Percentiles rank a stretch among this genome's conserved stretches.
These are phyloP conservation scores for Halotydeus destructor DNA, from an alignment of 1,140 invertebrate species.

Conservation along the genomic window DNA sequence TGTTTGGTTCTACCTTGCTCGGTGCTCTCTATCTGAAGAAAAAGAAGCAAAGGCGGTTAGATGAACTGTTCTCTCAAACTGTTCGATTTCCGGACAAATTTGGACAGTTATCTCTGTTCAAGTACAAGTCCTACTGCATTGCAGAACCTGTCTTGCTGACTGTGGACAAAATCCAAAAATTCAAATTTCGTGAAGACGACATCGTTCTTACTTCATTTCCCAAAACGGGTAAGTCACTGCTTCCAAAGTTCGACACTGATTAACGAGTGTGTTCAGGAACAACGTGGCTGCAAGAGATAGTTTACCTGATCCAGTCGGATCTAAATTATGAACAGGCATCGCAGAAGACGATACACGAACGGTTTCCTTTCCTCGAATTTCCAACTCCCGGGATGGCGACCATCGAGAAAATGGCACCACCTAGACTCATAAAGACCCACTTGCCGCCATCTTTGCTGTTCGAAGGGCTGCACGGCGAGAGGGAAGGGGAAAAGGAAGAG, in stretches of 20 bases:
- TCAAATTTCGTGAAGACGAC: slow-evolving; percentile 13
- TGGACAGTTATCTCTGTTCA: slow-evolving; percentile 7
- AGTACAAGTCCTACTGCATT: slow-evolving; percentile 9
- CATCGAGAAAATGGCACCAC: slow-evolving; percentile 20
- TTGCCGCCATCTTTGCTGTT: slow-evolving; percentile 27
- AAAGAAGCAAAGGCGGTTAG: background rate
- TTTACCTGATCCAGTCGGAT: slow-evolving; percentile 26
- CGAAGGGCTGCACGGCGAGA: background rate
- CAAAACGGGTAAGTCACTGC: slow-evolving; percentile 13
- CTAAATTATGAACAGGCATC: slow-evolving; percentile 24
- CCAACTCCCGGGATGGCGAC: slow-evolving; percentile 26
- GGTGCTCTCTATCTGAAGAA: background rate
- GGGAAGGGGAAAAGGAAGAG: background rate
- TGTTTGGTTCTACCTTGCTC: background rate
- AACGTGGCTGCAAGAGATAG: slow-evolving; percentile 32
- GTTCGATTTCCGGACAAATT: slow-evolving; percentile 5
- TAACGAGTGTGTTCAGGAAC: slow-evolving; percentile 24
- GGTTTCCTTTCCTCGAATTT: slow-evolving; percentile 31
- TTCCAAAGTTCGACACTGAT: no score
- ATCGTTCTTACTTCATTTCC: slow-evolving; percentile 15
- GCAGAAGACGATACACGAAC: slow-evolving; percentile 22
- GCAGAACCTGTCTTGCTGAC: slow-evolving; percentile 9
- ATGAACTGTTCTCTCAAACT: background rate
- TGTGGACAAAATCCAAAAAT: slow-evolving; percentile 3
- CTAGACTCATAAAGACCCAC: slow-evolving; percentile 30